These are phyloP conservation scores for Zingel zingel DNA, from an alignment of 2,113 vertebrate genomes.

Conservation along the genomic window DNA sequence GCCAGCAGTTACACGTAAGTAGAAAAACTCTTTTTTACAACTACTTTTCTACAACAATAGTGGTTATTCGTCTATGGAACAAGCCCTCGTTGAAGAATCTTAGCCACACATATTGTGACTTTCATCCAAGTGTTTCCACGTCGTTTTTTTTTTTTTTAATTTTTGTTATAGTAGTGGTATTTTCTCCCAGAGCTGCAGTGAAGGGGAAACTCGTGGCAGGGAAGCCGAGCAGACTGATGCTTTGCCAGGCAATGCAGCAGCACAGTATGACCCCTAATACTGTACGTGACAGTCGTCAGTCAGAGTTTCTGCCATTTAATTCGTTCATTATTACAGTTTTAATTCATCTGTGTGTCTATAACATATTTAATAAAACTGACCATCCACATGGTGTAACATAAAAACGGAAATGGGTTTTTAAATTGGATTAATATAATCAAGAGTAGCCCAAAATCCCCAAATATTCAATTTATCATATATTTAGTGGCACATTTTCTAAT, in stretches of 20 bases:
- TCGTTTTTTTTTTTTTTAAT: too few species aligned
- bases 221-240: slow-evolving; percentile 55
- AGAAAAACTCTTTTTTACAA: background rate
- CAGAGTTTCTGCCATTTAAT: background rate
- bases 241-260: slow-evolving; percentile 21
- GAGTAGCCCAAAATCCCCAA: background rate
- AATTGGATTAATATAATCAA: background rate
- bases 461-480: background rate
- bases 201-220: slow-evolving; percentile 72
- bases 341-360: background rate
- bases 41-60: background rate
- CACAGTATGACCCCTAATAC: background rate
- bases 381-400: background rate
- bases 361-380: background rate
- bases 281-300: background rate
- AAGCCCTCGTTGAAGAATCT: rapidly evolving
- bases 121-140: background rate
- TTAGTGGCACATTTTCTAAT: background rate
- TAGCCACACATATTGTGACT: background rate
- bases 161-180: background rate
- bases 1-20: slow-evolving; percentile 66
- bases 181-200: background rate
- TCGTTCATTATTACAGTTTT: background rate
- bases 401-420: background rate
- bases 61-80: background rate